Evolutionary conservation across 2,797 vertebrate species (phyloP).

Genomic region (Setipinna tenuifilis): DNA sequence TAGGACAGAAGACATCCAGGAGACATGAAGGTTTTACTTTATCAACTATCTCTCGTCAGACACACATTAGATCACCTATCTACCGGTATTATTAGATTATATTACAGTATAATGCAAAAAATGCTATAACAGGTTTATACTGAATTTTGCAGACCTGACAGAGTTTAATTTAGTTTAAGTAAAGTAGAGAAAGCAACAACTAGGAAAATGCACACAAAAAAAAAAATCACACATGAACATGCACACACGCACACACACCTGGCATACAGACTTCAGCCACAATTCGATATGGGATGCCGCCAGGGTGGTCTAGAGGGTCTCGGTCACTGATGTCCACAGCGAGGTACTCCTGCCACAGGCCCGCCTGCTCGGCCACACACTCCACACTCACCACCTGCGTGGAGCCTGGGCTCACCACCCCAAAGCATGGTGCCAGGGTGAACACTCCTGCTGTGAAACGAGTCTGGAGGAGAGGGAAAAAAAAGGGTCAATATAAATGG

Average conservation of each 20-base stretch:
- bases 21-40: background rate
- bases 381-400: conserved; percentile 82
- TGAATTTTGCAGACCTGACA: background rate
- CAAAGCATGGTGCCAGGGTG: conserved; percentile 78
- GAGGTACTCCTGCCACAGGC: conserved; percentile 78
- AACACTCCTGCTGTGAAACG: conserved; percentile 80
- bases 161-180: background rate
- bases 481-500: background rate
- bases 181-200: background rate
- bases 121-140: background rate
- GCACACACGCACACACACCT: conserved; percentile 69
- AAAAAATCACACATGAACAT: too few species aligned
- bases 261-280: conserved; percentile 83
- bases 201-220: too few species aligned
- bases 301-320: conserved; percentile 78
- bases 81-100: background rate
- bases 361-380: conserved; percentile 81
- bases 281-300: conserved; percentile 79
- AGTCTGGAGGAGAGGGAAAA: conserved; percentile 63
- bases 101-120: background rate
- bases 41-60: background rate
- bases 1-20: background rate
- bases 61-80: too few species aligned
- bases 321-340: conserved; percentile 82
- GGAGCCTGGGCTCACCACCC: conserved; percentile 70